A percentile compares a stretch with the other conserved stretches of the same genome.
phyloP scores from a whole-genome alignment of 2,113 vertebrate genomes.

The Malurus melanocephalus region DNA sequence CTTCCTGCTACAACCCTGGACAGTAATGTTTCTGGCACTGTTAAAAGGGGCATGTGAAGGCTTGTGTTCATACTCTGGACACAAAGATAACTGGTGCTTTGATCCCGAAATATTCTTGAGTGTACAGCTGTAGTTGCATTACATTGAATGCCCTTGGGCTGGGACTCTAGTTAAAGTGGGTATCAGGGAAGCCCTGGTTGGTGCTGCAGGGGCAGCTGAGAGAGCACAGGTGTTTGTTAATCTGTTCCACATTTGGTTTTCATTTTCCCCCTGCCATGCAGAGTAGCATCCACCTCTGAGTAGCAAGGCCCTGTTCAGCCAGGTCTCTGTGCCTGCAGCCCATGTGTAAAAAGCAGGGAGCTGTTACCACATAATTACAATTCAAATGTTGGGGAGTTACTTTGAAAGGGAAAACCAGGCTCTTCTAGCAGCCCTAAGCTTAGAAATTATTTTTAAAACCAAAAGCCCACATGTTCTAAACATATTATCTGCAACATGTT shows the following conservation, averaged over 20 bases:
- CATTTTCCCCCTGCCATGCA: background rate
- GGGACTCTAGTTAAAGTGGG: background rate
- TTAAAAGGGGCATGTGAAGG: background rate
- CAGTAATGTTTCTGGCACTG: background rate
- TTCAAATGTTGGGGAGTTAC: background rate
- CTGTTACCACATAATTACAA: background rate
- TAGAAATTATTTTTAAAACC: background rate
- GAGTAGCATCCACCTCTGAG: background rate
- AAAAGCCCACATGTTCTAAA: background rate
- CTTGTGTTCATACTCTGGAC: background rate
- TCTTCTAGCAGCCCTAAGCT: background rate
- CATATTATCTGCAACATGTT: background rate
- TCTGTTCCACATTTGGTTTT: background rate
- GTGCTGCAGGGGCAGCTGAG: background rate
- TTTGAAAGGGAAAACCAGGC: background rate
- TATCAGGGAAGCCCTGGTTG: background rate
- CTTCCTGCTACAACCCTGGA: background rate
- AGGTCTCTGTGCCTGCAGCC: background rate
- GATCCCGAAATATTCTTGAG: background rate
- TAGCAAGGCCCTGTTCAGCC: background rate
- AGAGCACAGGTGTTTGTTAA: background rate
- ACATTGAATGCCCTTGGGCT: fast-evolving
- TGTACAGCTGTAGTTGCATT: fast-evolving
- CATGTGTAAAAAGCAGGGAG: background rate
- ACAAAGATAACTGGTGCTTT: background rate